Base-by-base conservation (phyloP, 2,797 vertebrate species). In the Anas acuta region DNA sequence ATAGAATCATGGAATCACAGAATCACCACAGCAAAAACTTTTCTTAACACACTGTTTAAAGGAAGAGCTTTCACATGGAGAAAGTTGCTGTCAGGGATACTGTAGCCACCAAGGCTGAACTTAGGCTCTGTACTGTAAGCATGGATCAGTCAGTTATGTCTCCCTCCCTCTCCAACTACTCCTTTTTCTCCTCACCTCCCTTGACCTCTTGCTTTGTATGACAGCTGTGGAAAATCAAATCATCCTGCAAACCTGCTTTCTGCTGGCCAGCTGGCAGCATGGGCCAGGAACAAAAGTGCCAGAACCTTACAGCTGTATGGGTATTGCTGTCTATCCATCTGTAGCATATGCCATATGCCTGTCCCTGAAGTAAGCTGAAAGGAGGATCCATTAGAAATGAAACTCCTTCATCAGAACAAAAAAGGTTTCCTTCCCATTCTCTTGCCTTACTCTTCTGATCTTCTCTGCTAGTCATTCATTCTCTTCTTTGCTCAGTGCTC, bases 181-280 rank as follows among this genome's bases (percentile, higher is more conserved):
- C 65, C 56, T 83, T 58, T 61, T 87, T 81, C 78, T 76, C n/a
- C 67, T 96, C 81, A 85, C 94, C 81, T 93, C 75, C 49, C 54
- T 71, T 95, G 89, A 94, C 83, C 96, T 95, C 74, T 58, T 60
- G 57, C 49, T 95, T 88, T 83, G 61, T 76, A 26, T 2, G 14
- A 84, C 97, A 97, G 97, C 97, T 98, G 97, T 95, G 94, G 94
- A 93, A 97, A 96, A 96, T 97, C 87, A 91, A 96, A 90, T 96
- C 4, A 39, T 66, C 58, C 90, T 90, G n/a, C 58, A 93, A 96
- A 96, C 95, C 87, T 75, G 95, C 67, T 90, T 96, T 93, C 91
- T 92, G 85, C 90, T 35, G 92, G 97, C 97, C 97, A 97, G 93
- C 97, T 98, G 98, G 97, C 97, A 96, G 53, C 1, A 1, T 49